Evolutionary conservation across 1,140 invertebrate species (phyloP).

Genomic region (Chionoecetes opilio): DNA sequence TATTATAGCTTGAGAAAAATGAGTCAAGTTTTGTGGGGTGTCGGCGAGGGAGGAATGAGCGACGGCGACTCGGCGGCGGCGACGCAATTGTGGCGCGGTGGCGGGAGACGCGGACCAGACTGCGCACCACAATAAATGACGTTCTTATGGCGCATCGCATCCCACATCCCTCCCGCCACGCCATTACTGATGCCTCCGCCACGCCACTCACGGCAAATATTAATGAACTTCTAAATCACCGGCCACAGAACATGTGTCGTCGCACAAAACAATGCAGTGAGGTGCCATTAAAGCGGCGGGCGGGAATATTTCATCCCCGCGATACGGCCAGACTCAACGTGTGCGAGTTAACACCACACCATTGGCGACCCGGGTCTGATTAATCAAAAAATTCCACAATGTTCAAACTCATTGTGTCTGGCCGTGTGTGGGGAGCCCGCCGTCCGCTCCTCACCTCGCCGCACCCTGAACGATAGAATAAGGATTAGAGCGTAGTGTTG

Average conservation of each 20-base stretch:
- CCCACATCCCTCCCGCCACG: not conserved
- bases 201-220: conserved; percentile 50
- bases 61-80: not conserved
- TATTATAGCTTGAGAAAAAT: conserved; percentile 61
- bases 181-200: not conserved
- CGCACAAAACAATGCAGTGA: conserved; percentile 64
- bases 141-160: not conserved
- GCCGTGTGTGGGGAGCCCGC: not conserved
- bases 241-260: conserved; percentile 57
- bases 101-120: not conserved
- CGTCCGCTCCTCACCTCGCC: not conserved
- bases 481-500: conserved; percentile 48
- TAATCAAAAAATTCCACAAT: conserved; percentile 71
- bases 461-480: conserved; percentile 48
- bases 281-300: conserved; percentile 61
- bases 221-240: conserved; percentile 63
- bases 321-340: not conserved
- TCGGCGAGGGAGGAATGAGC: conserved; percentile 2
- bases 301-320: conserved; percentile 61
- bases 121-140: not conserved
- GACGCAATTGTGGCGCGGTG: not conserved
- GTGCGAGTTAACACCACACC: conserved; percentile 66
- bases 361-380: conserved; percentile 30
- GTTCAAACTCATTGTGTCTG: conserved; percentile 56
- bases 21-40: conserved; percentile 58